These are phyloP conservation scores for Emys orbicularis DNA, from an alignment of 2,797 vertebrate species.

Conservation along the genomic window DNA sequence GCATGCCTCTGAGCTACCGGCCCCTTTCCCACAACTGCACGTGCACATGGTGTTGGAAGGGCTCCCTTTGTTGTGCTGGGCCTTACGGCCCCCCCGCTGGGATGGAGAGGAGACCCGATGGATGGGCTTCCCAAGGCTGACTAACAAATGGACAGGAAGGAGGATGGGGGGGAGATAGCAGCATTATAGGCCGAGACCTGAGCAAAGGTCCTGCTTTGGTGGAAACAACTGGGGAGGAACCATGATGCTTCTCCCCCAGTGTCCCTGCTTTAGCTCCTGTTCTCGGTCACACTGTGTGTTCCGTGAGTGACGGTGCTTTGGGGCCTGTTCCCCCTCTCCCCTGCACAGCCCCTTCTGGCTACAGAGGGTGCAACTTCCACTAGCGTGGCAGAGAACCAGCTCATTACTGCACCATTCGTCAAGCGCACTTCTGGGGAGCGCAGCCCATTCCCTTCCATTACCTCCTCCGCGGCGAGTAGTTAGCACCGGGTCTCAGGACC, in stretches of 20 bases:
- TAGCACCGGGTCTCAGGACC: fast-evolving
- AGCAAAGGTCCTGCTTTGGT: background rate
- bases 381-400: background rate
- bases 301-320: background rate
- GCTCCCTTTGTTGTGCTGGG: fast-evolving
- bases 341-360: background rate
- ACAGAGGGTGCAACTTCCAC: too few relatives aligned
- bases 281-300: background rate
- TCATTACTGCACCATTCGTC: fast-evolving
- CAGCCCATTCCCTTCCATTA: background rate
- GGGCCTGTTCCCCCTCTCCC: background rate
- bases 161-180: too few relatives aligned
- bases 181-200: background rate
- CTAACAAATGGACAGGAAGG: background rate
- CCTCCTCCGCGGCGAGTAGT: fast-evolving
- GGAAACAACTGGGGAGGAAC: background rate
- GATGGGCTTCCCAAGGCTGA: background rate
- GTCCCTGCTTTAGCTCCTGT: background rate
- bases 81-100: fast-evolving
- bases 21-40: fast-evolving
- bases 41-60: fast-evolving
- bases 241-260: fast-evolving
- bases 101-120: background rate
- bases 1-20: background rate
- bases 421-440: background rate